Conservation (phyloP, 1,140 invertebrate genomes). For the Aphidius gifuensis region DNA sequence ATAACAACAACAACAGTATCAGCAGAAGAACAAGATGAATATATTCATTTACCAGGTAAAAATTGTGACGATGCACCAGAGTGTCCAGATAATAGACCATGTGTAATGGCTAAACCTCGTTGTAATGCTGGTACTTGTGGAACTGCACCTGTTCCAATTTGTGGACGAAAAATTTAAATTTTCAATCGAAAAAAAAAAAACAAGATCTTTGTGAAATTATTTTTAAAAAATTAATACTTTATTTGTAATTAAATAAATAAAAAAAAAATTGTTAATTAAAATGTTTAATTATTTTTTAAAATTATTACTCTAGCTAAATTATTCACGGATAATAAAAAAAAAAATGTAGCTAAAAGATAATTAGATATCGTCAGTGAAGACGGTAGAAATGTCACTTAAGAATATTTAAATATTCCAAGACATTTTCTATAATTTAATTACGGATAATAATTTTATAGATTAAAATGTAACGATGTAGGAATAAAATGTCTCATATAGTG, state of each 20-base stretch:
- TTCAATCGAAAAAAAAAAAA: not conserved
- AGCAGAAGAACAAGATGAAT: conserved; percentile 19
- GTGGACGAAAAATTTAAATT: conserved; percentile 13
- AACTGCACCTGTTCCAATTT: conserved; percentile 30
- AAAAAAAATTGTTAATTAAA: not conserved
- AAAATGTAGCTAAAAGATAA: no score
- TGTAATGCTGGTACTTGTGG: conserved; percentile 35
- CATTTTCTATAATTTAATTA: not conserved
- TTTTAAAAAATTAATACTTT: not conserved
- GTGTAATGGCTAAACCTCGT: conserved; percentile 31
- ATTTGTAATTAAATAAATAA: not conserved
- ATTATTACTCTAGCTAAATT: no score
- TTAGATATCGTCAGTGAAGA: no score
- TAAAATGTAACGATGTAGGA: no score
- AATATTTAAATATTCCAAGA: not conserved
- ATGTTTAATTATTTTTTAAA: no score
- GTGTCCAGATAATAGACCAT: conserved; percentile 32
- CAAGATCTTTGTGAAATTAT: not conserved
- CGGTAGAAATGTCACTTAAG: no score
- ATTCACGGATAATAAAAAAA: no score
- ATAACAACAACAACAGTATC: not conserved
- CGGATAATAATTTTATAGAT: no score
- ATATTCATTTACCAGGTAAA: conserved; percentile 37
- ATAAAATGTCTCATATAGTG: no score
- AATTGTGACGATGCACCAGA: conserved; percentile 31